Base-by-base conservation (phyloP, 2,113 vertebrate species). In the Rhinoderma darwinii region DNA sequence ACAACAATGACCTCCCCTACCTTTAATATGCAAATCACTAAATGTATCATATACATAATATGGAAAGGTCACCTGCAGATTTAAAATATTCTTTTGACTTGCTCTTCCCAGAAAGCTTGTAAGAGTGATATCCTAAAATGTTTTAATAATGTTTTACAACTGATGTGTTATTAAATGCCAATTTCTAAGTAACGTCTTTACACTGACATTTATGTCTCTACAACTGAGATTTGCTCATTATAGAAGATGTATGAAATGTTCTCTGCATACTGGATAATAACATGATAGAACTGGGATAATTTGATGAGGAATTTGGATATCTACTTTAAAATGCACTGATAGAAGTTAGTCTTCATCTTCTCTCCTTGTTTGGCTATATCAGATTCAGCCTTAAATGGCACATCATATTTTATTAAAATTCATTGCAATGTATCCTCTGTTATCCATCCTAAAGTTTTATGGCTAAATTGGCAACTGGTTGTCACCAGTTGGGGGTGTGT, bases 1-100 rank as follows among this genome's bases (percentile, higher is more conserved):
- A 74, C 43, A 73, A 74, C 39, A 74, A 56, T 72, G 30, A 84
- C 82, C 82, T 84, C 68, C 11, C 27, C 68, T 84, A 84, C 44
- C 68, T 84, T 74, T 84, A 84, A 73, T 84, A 84, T 84, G 82
- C 82, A 73, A 84, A 84, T 84, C 14, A 74, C 63, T 70, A 39
- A 74, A 37, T 15, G 25, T 43, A 74, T 84, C 37, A 84, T 84
- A 84, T 84, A 54, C 82, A 84, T 74, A 50, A 74, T 84, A 84
- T 73, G 35, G 56, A 84, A 84, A 84, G 82, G 82, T 84, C 82
- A 84, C 32, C 44, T 51, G 66, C 25, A 39, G 17, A 39, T 84
- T 84, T 84, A 17, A 84, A 84, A 73, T 84, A 39, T 56, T 73
- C 66, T 59, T 74, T 74, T 84, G 72, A 74, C 68, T 84, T 39